phyloP scores from a whole-genome alignment of 2,113 vertebrate species.

The Excalfactoria chinensis region DNA sequence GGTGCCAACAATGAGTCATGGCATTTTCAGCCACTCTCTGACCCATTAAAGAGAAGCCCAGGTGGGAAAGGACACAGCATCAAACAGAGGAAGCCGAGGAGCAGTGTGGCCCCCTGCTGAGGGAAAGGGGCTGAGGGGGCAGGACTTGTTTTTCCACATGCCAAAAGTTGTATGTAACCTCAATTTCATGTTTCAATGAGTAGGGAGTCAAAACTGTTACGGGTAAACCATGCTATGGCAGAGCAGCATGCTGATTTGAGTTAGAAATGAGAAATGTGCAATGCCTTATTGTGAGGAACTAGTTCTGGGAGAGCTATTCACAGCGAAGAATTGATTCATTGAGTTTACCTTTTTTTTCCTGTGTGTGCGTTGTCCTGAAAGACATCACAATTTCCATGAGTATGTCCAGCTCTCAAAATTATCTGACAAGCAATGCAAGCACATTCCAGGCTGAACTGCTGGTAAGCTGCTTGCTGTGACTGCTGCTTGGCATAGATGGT shows the following conservation, averaged over 20 bases:
- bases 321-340: neutral
- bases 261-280: neutral
- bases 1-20: neutral
- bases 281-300: neutral
- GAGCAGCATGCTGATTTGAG: neutral
- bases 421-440: constrained; percentile 17
- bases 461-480: neutral
- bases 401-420: constrained; percentile 17
- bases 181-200: neutral
- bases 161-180: neutral
- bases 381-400: constrained; percentile 22
- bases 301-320: neutral
- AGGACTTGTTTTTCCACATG: neutral
- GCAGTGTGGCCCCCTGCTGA: neutral
- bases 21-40: neutral
- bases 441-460: neutral
- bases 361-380: constrained; percentile 28
- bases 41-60: neutral
- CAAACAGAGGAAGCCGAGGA: neutral
- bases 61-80: neutral
- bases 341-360: constrained; percentile 27
- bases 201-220: neutral
- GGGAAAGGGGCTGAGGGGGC: neutral
- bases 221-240: constrained; percentile 13
- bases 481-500: neutral